Percentiles rank a stretch among this genome's conserved stretches.
Evolutionary conservation across 2,888 invertebrate species (phyloP).

Genomic region (Lepidocyrtoides sp.): DNA sequence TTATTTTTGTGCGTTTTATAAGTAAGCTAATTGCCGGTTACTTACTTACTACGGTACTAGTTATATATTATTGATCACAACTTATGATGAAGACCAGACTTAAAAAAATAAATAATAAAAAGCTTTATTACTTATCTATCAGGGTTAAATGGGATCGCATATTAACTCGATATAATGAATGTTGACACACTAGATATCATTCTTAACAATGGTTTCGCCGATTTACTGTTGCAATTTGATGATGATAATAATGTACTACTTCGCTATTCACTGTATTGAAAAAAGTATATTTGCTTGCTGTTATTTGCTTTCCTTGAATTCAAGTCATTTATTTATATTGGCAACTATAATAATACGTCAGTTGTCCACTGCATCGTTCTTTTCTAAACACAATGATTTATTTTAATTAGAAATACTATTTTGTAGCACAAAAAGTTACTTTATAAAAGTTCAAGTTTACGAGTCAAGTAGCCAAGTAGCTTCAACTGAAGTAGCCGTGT

Average conservation of each 20-base stretch:
- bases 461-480: too few relatives aligned
- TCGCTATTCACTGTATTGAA: too few relatives aligned
- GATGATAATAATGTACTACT: constrained; percentile 31
- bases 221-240: too few relatives aligned
- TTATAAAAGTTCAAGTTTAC: not conserved
- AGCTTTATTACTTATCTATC: constrained; percentile 48
- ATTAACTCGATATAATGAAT: not conserved
- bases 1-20: constrained; percentile 6
- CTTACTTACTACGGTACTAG: not conserved
- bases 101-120: constrained; percentile 6
- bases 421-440: constrained; percentile 19
- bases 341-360: not conserved
- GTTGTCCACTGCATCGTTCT: not conserved
- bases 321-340: too few relatives aligned
- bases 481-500: too few relatives aligned
- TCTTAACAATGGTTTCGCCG: too few relatives aligned
- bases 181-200: too few relatives aligned
- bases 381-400: constrained; percentile 35
- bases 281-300: too few relatives aligned
- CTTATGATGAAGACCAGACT: constrained; percentile 48
- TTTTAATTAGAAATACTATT: not conserved
- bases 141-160: constrained; percentile 64
- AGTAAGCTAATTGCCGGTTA: not conserved
- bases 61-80: not conserved
- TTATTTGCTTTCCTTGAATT: too few relatives aligned